Percentiles rank a stretch among this genome's conserved stretches.
Conservation (phyloP, 2,113 vertebrate genomes). For the Progne subis region DNA sequence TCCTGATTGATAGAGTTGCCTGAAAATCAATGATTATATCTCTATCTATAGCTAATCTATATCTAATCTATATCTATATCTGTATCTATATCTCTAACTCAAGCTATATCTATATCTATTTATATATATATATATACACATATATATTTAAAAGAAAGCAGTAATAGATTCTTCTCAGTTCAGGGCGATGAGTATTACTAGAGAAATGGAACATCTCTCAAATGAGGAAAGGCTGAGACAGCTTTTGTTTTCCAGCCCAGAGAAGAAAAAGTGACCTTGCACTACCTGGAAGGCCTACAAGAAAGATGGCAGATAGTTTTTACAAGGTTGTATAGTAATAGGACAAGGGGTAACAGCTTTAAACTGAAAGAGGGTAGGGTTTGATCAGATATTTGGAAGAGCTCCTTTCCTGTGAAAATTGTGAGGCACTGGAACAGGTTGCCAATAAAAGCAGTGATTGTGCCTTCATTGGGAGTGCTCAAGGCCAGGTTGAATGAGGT, state of each 20-base stretch:
- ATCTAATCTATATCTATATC: neutral
- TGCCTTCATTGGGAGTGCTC: neutral
- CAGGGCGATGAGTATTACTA: neutral
- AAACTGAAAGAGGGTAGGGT: neutral
- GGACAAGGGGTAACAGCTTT: neutral
- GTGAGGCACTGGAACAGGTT: neutral
- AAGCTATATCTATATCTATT: neutral
- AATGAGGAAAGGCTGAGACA: neutral
- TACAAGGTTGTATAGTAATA: no score
- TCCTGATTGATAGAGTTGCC: neutral
- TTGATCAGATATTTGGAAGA: neutral
- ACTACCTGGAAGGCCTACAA: neutral
- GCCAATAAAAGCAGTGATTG: neutral
- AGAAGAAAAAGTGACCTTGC: neutral
- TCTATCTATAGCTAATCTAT: neutral
- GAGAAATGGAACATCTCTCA: neutral
- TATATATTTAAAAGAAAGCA: neutral
- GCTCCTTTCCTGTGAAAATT: neutral
- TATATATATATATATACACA: no score
- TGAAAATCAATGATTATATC: neutral
- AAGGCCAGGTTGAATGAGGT: neutral
- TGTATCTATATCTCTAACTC: no score
- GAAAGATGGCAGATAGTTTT: neutral
- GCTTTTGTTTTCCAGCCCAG: neutral
- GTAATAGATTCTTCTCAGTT: neutral